Evolutionary conservation across 2,888 invertebrate species (phyloP), one percentile per base, ranked within the genome.

Genomic region (Amphipoea lucens): DNA sequence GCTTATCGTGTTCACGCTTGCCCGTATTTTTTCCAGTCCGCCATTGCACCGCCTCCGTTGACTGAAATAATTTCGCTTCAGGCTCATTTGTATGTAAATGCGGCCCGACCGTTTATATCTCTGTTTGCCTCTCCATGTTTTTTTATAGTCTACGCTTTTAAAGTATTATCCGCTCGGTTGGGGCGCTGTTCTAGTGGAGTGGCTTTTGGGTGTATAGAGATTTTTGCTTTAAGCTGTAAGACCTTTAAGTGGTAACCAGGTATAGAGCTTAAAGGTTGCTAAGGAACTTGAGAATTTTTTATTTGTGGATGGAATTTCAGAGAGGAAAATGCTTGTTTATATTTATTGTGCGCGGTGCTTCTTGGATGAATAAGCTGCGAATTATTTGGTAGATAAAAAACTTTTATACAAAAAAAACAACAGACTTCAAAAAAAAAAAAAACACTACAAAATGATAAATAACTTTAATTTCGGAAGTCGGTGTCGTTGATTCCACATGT

Each of bases 11-110:
- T 66, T 86, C 88, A 57, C 78, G 70, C 88, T 89, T 90, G 78
- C 36, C 89, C 72, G 76, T 79, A 85, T 90, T 91, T 91, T 92
- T 92, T 89, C 83, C 85, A 76, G 78, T 81, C 87, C 83, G 86
- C 90, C 91, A 89, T 89, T 92, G 91, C 90, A 92, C 91, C 90
- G 90, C 88, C 89, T 90, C 90, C 89, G 90, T 82, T 87, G 90
- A 90, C 92, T 92, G 92, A 92, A 93, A 93, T 93, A 93, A 95
- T 94, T 94, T 92, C 92, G 90, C 91, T 89, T 91, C 90, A 89
- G 89, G 91, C 95, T 96, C 95, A 95, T 96, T 95, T 95, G 95
- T 95, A 96, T 96, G 96, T 92, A 95, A 96, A 96, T 96, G 94
- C 90, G 90, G 89, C 89, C 92, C 90, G 86, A 90, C 92, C 92